Base-by-base conservation (phyloP, 2,797 vertebrate genomes). In the Siniperca scherzeri region DNA sequence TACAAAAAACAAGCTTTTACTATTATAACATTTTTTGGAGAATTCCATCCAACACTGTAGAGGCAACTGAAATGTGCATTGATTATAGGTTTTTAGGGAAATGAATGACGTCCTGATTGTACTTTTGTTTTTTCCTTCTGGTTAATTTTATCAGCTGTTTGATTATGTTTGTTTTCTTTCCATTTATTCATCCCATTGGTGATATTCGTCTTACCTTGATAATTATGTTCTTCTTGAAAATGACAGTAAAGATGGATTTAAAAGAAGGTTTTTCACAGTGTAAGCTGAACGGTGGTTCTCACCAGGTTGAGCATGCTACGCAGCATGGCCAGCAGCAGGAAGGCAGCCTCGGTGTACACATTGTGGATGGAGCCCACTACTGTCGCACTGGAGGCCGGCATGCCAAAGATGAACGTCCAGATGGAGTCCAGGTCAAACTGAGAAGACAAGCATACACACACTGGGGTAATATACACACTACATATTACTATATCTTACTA, bases 391-490 rank as follows among this genome's bases (percentile, higher is more conserved):
- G 98, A 99, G 50, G 98, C 98, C 3, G 98, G 98, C 60, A 99
- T 96, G n/a, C 99, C 98, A 30, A 99, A 99, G 94, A 99, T 99
- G 88, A 98, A 99, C 0, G 97, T 97, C 99, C 99, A 99, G 91
- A 99, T 98, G 68, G 99, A 99, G 89, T 99, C 98, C 90, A 99
- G 95, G 89, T 99, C 98, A 91, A 99, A 99, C 99, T 99, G 93
- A 50, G 53, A 59, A 70, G 64, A 74, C 55, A 87, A 52, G 84
- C 70, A 85, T 38, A 86, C 64, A 90, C 59, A 89, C 12, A 78
- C n/a, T 48, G 55, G 72, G 85, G 83, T 84, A 88, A 90, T 74
- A 87, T 5, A 77, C 59, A 71, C n/a, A 70, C n/a, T 30, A 5
- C 6, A 38, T 8, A 17, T 42, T 11, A 44, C 0, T 25, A 22